These are phyloP conservation scores for Desoria tigrina DNA, from an alignment of 2,888 invertebrate species.

Conservation along the genomic window DNA sequence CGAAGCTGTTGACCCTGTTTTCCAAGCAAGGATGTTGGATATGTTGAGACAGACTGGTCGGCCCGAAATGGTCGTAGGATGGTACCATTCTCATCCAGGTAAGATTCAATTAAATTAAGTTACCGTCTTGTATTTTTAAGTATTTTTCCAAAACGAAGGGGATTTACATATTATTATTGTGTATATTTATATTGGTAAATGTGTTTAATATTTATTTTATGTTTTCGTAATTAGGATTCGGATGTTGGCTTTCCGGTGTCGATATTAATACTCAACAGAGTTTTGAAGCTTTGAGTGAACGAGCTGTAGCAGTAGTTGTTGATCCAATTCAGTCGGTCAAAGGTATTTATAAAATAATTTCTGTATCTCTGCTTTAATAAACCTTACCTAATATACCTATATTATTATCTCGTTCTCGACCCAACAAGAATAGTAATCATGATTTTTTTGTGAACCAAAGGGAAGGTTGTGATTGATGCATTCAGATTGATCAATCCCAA, in stretches of 20 bases:
- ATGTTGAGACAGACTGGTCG: slow-evolving; percentile 98
- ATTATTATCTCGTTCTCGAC: too few relatives aligned
- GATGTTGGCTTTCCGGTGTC: slow-evolving; percentile 98
- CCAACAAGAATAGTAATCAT: too few relatives aligned
- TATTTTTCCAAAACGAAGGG: too few relatives aligned
- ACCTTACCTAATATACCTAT: too few relatives aligned
- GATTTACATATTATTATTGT: too few relatives aligned
- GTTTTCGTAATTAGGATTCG: slow-evolving; percentile 64
- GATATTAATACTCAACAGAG: slow-evolving; percentile 99
- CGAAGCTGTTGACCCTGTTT: slow-evolving; percentile 99
- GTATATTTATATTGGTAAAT: not conserved
- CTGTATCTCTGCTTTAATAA: too few relatives aligned
- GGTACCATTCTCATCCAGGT: slow-evolving; percentile 99
- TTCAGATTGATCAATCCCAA: slow-evolving; percentile 98
- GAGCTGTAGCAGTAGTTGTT: slow-evolving; percentile 98
- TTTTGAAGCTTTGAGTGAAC: slow-evolving; percentile 95
- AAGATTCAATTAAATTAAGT: not conserved
- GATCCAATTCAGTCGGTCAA: slow-evolving; percentile 99
- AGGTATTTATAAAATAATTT: slow-evolving; percentile 61
- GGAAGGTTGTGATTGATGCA: slow-evolving; percentile 98
- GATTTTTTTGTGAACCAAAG: slow-evolving; percentile 43
- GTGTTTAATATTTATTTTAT: not conserved
- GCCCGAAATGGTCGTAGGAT: slow-evolving; percentile 99
- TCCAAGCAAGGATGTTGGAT: slow-evolving; percentile 98
- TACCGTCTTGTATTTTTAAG: not conserved